Evolutionary conservation across 2,888 invertebrate genomes (phyloP).

Genomic region (Rhagonycha lutea): DNA sequence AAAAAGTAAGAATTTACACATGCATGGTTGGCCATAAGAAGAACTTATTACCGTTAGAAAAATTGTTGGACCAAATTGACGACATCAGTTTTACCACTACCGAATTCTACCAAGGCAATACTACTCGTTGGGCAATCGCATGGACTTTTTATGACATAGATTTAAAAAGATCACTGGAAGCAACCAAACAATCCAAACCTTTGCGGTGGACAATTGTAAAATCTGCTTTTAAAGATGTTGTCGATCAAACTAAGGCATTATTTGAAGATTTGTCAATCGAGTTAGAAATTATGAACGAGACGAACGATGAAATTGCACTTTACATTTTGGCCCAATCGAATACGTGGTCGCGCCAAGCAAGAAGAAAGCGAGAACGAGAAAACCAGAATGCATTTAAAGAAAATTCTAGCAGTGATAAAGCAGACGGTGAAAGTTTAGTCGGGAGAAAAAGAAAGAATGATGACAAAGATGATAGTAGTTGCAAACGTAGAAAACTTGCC

Average conservation of each 20-base stretch:
- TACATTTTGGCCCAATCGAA: conserved; percentile 67
- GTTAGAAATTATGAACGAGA: conserved; percentile 51
- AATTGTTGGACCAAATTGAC: conserved; percentile 62
- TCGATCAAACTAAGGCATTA: conserved; percentile 43
- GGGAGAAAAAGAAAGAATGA: conserved; percentile 40
- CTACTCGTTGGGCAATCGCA: conserved; percentile 94
- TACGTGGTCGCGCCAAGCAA: conserved; percentile 82
- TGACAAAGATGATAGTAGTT: conserved; percentile 38
- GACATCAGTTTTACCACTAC: conserved; percentile 72
- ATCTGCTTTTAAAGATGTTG: conserved; percentile 37
- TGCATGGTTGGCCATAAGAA: conserved; percentile 92
- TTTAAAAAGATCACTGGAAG: conserved; percentile 53
- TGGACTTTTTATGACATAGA: conserved; percentile 74
- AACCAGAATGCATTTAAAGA: not conserved
- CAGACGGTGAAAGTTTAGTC: not conserved
- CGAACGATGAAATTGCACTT: conserved; percentile 53
- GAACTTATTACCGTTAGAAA: conserved; percentile 69
- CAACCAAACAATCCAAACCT: conserved; percentile 46
- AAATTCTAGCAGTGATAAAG: not conserved
- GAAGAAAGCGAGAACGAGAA: conserved; percentile 65
- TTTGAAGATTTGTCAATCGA: conserved; percentile 48
- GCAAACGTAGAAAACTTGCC: conserved; percentile 43
- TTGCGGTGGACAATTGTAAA: conserved; percentile 38
- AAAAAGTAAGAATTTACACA: conserved; percentile 78
- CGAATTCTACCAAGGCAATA: conserved; percentile 91